Evolutionary conservation across 2,888 invertebrate genomes (phyloP).

Genomic region (Meloe dianella): DNA sequence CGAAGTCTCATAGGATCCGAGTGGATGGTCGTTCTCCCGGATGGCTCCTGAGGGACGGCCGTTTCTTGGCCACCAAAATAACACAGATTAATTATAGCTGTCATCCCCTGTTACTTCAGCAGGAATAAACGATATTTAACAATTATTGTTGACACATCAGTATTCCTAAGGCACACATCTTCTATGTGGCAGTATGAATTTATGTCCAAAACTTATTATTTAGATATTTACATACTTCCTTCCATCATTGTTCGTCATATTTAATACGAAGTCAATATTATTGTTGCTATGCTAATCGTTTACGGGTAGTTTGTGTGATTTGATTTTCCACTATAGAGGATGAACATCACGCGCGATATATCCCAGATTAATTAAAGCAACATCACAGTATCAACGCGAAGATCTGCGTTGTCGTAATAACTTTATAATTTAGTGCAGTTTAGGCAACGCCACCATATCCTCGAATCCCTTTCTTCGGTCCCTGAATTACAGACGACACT

Average conservation of each 20-base stretch:
- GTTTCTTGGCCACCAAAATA: constrained; percentile 58
- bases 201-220: background rate
- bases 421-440: constrained; percentile 63
- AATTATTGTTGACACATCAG: constrained; percentile 58
- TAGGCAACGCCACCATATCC: constrained; percentile 41
- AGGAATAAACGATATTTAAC: constrained; percentile 61
- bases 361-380: constrained; percentile 62
- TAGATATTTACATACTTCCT: background rate
- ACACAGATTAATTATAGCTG: constrained; percentile 61
- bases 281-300: background rate
- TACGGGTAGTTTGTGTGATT: background rate
- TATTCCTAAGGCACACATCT: constrained; percentile 8
- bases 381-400: constrained; percentile 61
- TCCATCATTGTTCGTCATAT: background rate
- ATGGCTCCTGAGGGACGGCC: constrained; percentile 55
- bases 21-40: constrained; percentile 24
- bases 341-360: constrained; percentile 54
- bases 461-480: constrained; percentile 45
- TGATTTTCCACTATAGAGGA: constrained; percentile 15
- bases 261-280: background rate
- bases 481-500: constrained; percentile 53
- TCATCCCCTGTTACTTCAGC: constrained; percentile 59
- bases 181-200: constrained; percentile 1
- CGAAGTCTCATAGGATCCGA: background rate
- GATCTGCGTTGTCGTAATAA: constrained; percentile 62